Base-by-base conservation (phyloP, 1,140 invertebrate genomes). In the Sminthurides bifidus region DNA sequence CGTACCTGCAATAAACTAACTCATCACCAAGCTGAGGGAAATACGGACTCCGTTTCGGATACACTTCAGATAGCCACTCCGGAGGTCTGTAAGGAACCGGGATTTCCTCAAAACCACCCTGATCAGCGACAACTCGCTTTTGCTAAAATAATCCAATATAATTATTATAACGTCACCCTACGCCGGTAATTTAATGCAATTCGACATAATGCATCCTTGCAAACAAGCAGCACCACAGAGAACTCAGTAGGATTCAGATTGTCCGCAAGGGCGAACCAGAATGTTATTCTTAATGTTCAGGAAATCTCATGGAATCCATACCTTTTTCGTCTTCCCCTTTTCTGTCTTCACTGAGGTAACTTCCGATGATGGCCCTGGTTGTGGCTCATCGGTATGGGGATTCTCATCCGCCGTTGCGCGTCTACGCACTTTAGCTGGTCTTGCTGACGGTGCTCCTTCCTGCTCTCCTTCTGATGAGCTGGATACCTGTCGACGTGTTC, bases 11-110 rank as follows among this genome's bases (percentile, higher is more conserved):
- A 73, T 96, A 96, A 21, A 96, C 80, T 12, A 93, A 81, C 69
- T 93, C 86, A 73, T 98, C 94, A 2, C 92, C 92, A 82, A 98
- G 92, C 74, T 98, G 94, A 8, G 94, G 93, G 72, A 94, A 92
- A 74, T 96, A 98, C 15, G 94, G 94, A 27, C 90, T 82, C 75
- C 92, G 92, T 52, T 87, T 80, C 6, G 93, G 93, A 63, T 85
- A 80, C 15, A 87, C 83, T 70, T 91, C 87, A 1, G 88, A 89
- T 30, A 98, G 76, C 93, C 93, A 98, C 67, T 95, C 90, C 30
- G 89, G 83, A 8, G 89, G 87, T 57, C 85, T 79, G 74, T 82
- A 95, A 57, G 76, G 73, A 71, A 89, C 84, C 5, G 85, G 81
- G 65, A 88, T 77, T 73, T 85, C 83, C 8, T 63, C 63, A n/a